Conservation (phyloP, 2,113 vertebrate species). For the Centropus unirufus region DNA sequence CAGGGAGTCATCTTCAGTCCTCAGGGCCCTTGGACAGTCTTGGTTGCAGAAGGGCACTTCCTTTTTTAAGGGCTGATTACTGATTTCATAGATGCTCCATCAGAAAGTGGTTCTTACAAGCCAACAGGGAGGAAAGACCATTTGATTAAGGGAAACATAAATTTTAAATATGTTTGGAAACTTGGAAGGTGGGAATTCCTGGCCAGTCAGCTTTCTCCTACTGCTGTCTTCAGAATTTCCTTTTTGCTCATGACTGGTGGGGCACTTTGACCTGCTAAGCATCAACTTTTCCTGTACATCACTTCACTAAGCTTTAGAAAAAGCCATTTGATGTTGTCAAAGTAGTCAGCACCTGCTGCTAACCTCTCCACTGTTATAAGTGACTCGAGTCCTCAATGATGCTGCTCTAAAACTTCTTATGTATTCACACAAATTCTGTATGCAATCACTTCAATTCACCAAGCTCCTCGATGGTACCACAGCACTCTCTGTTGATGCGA, state of each 20-base stretch:
- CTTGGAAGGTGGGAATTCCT: neutral
- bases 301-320: no score
- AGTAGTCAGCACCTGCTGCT: neutral
- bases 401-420: neutral
- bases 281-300: no score
- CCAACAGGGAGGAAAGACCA: slow-evolving; percentile 15
- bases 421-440: neutral
- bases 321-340: neutral
- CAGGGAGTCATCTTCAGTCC: neutral
- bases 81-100: slow-evolving; percentile 2
- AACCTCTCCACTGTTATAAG: neutral
- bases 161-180: neutral
- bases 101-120: neutral
- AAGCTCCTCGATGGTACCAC: neutral
- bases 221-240: slow-evolving; percentile 14
- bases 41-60: neutral
- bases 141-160: slow-evolving; percentile 47
- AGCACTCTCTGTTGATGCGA: neutral
- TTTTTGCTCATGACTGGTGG: neutral
- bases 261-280: neutral
- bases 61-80: neutral
- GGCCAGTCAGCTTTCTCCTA: neutral
- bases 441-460: neutral
- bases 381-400: neutral
- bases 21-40: neutral